Percentiles rank a stretch among this genome's conserved stretches.
These are phyloP conservation scores for Catocala fraxini DNA, from an alignment of 2,888 invertebrate species.

Conservation along the genomic window DNA sequence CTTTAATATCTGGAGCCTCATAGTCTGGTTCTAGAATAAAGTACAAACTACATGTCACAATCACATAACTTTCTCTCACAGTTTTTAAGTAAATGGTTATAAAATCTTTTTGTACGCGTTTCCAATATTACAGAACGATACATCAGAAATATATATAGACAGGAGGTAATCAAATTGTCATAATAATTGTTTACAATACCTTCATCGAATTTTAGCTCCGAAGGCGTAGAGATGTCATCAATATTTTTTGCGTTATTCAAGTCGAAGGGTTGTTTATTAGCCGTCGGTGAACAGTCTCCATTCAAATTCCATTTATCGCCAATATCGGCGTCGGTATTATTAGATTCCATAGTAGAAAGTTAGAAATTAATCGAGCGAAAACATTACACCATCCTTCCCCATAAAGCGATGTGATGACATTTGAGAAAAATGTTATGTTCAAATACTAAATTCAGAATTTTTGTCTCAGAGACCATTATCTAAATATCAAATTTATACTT, in stretches of 20 bases:
- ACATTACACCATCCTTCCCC: conserved; percentile 79
- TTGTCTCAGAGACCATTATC: too few species aligned
- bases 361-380: conserved; percentile 71
- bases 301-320: conserved; percentile 72
- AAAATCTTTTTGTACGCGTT: too few species aligned
- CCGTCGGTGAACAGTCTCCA: conserved; percentile 70
- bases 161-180: conserved; percentile 55
- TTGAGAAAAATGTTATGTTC: conserved; percentile 55
- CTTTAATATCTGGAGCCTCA: conserved; percentile 88
- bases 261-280: conserved; percentile 63
- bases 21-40: conserved; percentile 84
- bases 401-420: conserved; percentile 64
- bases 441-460: conserved; percentile 26
- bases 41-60: conserved; percentile 40
- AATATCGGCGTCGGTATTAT: conserved; percentile 66
- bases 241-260: conserved; percentile 81
- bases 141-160: conserved; percentile 30
- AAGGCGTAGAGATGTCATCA: conserved; percentile 87
- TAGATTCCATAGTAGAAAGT: conserved; percentile 76
- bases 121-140: conserved; percentile 14
- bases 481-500: too few species aligned
- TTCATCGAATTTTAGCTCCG: conserved; percentile 91
- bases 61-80: conserved; percentile 56
- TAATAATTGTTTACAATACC: conserved; percentile 85
- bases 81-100: conserved; percentile 16